These are phyloP conservation scores for Ara ararauna DNA, from an alignment of 2,797 vertebrate genomes.

Conservation along the genomic window DNA sequence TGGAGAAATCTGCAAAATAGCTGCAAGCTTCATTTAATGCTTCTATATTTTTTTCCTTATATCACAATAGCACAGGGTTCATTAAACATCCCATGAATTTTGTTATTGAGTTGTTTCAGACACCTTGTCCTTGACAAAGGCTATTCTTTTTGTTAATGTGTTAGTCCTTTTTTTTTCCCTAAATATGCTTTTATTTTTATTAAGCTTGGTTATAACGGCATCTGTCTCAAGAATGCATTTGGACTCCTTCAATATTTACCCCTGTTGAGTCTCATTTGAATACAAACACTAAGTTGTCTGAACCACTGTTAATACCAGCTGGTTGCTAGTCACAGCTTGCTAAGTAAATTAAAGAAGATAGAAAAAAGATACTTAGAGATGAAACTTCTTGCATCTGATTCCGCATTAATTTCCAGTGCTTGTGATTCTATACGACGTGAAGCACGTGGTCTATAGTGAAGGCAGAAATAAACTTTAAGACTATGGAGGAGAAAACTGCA, in stretches of 20 bases:
- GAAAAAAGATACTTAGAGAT: neutral
- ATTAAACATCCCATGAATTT: constrained; percentile 63
- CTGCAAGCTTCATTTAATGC: constrained; percentile 53
- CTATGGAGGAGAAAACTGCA: neutral
- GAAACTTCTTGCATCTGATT: neutral
- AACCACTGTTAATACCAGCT: neutral
- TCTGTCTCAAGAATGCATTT: neutral
- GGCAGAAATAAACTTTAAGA: neutral
- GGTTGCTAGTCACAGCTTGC: neutral
- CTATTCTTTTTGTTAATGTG: constrained; percentile 43
- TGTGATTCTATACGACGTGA: neutral
- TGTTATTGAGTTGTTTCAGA: constrained; percentile 51
- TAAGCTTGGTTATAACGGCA: neutral
- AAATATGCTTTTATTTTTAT: neutral
- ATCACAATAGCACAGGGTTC: constrained; percentile 28
- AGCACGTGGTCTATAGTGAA: neutral
- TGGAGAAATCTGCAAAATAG: constrained; percentile 37
- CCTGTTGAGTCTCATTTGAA: neutral
- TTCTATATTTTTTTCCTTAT: constrained; percentile 24
- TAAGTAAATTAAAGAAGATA: neutral
- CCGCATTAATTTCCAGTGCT: neutral
- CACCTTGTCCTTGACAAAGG: constrained; percentile 48
- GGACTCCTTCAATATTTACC: constrained; percentile 2
- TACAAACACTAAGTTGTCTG: neutral
- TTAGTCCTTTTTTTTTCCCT: neutral